Evolutionary conservation across 2,113 vertebrate species (phyloP).

Genomic region (Octodon degus): DNA sequence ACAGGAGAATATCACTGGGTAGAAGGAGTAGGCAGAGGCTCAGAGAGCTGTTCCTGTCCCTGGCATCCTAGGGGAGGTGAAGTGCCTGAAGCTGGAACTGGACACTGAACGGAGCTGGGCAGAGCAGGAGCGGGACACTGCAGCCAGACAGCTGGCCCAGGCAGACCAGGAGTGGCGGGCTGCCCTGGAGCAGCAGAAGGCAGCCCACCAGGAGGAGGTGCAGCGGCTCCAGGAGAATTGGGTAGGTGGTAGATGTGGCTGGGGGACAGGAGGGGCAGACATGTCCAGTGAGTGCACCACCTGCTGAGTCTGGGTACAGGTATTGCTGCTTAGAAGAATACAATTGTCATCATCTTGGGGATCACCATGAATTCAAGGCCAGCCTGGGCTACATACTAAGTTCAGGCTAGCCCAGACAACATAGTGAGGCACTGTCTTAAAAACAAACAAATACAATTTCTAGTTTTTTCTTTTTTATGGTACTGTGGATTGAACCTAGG

Average conservation of each 20-base stretch:
- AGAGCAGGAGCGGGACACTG: conserved; percentile 73
- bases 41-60: background rate
- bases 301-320: background rate
- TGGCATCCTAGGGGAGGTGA: conserved; percentile 88
- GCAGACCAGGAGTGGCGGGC: conserved; percentile 62
- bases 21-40: background rate
- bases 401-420: background rate
- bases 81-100: conserved; percentile 87
- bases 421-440: background rate
- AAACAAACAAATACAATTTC: background rate
- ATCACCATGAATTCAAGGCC: background rate
- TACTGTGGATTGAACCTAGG: background rate
- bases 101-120: conserved; percentile 78
- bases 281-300: background rate
- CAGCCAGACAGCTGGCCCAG: conserved; percentile 69
- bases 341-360: background rate
- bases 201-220: conserved; percentile 73
- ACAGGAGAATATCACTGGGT: background rate
- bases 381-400: background rate
- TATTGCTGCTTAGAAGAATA: background rate
- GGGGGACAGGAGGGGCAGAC: background rate
- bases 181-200: conserved; percentile 66
- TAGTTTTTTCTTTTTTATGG: background rate
- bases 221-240: conserved; percentile 75
- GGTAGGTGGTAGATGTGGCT: conserved; percentile 72